Percentiles rank a stretch among this genome's conserved stretches.
These are phyloP conservation scores for Eleginops maclovinus DNA, from an alignment of 2,113 vertebrate genomes.

Conservation along the genomic window DNA sequence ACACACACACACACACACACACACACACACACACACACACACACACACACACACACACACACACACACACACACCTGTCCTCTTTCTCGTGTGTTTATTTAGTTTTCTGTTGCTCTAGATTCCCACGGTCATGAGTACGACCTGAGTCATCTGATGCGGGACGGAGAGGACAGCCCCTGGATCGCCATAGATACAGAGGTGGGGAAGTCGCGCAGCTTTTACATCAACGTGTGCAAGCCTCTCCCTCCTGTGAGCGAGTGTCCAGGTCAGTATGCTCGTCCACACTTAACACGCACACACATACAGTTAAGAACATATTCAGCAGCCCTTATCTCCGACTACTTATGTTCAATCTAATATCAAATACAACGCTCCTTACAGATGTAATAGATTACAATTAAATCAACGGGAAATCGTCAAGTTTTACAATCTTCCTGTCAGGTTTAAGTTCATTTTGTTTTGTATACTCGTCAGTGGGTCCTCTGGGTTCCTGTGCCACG, in stretches of 20 bases:
- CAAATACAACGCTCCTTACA: no score
- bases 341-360: no score
- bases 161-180: slow-evolving; percentile 84
- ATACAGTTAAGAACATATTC: no score
- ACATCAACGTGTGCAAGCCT: slow-evolving; percentile 92
- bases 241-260: slow-evolving; percentile 85
- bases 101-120: slow-evolving; percentile 80
- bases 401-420: no score
- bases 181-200: slow-evolving; percentile 86
- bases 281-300: not conserved
- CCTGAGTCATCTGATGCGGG: slow-evolving; percentile 87
- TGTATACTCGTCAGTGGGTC: slow-evolving; percentile 83
- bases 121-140: slow-evolving; percentile 92
- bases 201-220: slow-evolving; percentile 85
- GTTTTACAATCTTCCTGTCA: not conserved
- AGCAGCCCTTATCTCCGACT: no score
- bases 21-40: not conserved
- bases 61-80: no score
- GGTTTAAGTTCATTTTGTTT: not conserved
- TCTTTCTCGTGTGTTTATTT: not conserved
- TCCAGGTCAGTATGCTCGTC: slow-evolving; percentile 80
- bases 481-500: slow-evolving; percentile 89
- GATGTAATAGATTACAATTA: no score
- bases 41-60: no score
- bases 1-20: not conserved